These are phyloP conservation scores for Drosophila triauraria DNA, from an alignment of 1,140 invertebrate species.

Conservation along the genomic window DNA sequence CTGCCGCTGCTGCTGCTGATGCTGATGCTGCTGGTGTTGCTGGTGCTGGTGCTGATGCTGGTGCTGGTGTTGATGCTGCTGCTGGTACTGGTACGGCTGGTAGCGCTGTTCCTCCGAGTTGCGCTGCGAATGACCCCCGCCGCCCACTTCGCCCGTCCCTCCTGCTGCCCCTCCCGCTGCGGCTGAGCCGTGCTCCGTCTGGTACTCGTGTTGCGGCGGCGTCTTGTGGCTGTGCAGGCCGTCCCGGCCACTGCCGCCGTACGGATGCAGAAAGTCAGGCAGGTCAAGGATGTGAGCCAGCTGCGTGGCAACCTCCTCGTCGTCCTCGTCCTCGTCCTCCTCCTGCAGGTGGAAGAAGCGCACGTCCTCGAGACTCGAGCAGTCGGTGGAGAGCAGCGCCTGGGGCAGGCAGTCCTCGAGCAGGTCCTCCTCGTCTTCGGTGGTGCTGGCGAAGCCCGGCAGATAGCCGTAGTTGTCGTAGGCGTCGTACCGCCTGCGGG, in stretches of 20 bases:
- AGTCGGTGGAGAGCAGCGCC: constrained; percentile 70
- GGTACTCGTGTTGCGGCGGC: constrained; percentile 81
- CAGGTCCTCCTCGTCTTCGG: constrained; percentile 74
- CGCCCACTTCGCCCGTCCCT: constrained; percentile 63
- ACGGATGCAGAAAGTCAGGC: constrained; percentile 72
- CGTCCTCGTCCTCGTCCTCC: constrained; percentile 63
- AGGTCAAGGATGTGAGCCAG: constrained; percentile 70
- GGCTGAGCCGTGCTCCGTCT: constrained; percentile 73
- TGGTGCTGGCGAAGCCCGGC: constrained; percentile 75
- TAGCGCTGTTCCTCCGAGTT: constrained; percentile 63
- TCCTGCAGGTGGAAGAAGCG: constrained; percentile 66
- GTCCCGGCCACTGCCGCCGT: constrained; percentile 70
- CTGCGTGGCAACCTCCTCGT: constrained; percentile 63
- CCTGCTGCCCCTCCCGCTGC: constrained; percentile 78
- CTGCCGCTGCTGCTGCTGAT: constrained; percentile 32
- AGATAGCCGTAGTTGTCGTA: constrained; percentile 79
- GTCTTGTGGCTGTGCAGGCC: constrained; percentile 82
- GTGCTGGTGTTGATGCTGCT: constrained; percentile 56
- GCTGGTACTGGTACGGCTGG: constrained; percentile 59
- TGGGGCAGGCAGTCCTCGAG: constrained; percentile 69
- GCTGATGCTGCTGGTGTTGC: constrained; percentile 49
- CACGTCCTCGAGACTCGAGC: constrained; percentile 72
- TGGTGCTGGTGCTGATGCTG: constrained; percentile 49
- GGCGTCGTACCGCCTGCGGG: constrained; percentile 74
- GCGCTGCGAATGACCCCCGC: constrained; percentile 53